These are phyloP conservation scores for Harpagifer antarcticus DNA, from an alignment of 2,797 vertebrate species.

Conservation along the genomic window DNA sequence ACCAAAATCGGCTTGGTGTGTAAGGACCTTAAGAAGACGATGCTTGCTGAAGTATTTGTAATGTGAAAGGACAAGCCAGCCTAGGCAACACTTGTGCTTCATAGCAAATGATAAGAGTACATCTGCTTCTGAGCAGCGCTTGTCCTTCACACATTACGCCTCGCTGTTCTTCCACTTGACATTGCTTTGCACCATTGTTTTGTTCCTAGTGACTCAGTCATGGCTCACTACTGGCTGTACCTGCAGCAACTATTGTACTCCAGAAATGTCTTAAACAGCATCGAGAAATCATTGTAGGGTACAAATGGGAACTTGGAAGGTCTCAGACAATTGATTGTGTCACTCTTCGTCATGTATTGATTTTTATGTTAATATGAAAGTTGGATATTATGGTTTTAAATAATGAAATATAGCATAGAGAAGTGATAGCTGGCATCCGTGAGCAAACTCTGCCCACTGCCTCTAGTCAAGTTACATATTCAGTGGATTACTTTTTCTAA, in stretches of 20 bases:
- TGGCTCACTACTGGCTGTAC: conserved; percentile 22
- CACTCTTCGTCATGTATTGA: conserved; percentile 4
- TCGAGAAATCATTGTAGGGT: conserved; percentile 18
- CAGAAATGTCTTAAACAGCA: conserved; percentile 1
- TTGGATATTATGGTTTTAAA: background rate
- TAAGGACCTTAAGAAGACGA: too few species aligned
- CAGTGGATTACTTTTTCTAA: background rate
- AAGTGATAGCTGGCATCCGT: background rate
- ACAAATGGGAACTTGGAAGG: background rate
- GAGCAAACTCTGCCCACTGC: background rate
- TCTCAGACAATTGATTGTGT: conserved; percentile 14
- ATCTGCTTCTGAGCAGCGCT: conserved; percentile 25
- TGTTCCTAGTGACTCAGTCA: conserved; percentile 36
- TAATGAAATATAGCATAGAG: background rate
- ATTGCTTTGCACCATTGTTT: conserved; percentile 37
- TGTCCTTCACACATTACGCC: conserved; percentile 33
- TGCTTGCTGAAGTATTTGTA: too few species aligned
- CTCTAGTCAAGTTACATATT: background rate
- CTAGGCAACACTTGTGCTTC: too few species aligned
- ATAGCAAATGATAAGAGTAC: background rate
- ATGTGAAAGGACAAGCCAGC: too few species aligned
- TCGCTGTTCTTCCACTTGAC: conserved; percentile 36
- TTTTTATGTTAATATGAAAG: conserved; percentile 22
- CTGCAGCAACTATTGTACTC: conserved; percentile 21
- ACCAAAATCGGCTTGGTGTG: too few species aligned